Percentiles rank a stretch among this genome's conserved stretches.
Conservation (phyloP, 2,888 invertebrate species). For the Netelia inedita region DNA sequence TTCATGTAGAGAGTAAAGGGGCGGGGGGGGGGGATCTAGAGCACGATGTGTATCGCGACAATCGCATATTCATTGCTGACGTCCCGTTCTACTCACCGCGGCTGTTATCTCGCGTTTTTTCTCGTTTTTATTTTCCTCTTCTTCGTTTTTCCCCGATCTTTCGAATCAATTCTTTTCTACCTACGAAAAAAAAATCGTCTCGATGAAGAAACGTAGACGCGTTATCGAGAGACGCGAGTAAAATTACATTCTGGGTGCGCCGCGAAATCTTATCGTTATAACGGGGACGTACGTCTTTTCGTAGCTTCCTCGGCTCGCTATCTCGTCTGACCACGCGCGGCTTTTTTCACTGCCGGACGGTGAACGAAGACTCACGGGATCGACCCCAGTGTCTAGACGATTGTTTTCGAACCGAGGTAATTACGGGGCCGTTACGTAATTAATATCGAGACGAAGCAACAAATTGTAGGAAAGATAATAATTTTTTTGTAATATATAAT, state of each 20-base stretch:
- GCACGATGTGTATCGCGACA: constrained; percentile 27
- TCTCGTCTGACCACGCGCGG: constrained; percentile 18
- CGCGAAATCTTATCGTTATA: constrained; percentile 44
- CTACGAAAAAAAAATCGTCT: neutral
- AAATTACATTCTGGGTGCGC: constrained; percentile 25
- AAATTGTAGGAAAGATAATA: too few relatives aligned
- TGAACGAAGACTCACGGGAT: too few relatives aligned
- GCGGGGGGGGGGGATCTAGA: neutral
- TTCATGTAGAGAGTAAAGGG: constrained; percentile 17
- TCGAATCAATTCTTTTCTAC: neutral
- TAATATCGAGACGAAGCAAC: too few relatives aligned
- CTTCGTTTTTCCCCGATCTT: neutral
- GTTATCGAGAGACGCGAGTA: constrained; percentile 4
- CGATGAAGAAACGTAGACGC: neutral
- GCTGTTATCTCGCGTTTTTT: neutral
- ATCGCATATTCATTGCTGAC: constrained; percentile 49
- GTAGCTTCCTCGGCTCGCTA: constrained; percentile 23
- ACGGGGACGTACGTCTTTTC: neutral
- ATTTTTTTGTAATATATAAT: too few relatives aligned
- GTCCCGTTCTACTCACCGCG: too few relatives aligned
- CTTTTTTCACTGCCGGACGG: neutral
- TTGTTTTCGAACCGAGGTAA: too few relatives aligned
- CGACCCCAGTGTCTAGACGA: too few relatives aligned
- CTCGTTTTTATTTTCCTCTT: neutral
- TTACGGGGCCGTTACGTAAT: too few relatives aligned